Base-by-base conservation (phyloP, 2,888 invertebrate genomes). In the Chironomus riparius region DNA sequence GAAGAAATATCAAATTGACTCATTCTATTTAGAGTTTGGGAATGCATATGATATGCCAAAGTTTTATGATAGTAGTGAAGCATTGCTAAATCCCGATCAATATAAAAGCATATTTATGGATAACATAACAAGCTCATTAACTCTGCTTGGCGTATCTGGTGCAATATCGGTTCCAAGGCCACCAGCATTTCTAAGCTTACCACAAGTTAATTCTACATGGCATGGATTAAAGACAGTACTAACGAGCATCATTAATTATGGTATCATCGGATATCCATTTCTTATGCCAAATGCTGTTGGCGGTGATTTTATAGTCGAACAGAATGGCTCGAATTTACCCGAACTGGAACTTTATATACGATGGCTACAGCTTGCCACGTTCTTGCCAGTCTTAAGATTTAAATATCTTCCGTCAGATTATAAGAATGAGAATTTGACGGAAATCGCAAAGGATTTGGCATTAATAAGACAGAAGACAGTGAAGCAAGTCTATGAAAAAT, bases 221-320 rank as follows among this genome's bases (percentile, higher is more conserved):
- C 90, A 90, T 72, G 94, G 94, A 0, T 85, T 95, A 18, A 87
- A 89, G 77, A 88, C 90, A 7, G 90, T 97, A 0, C 92, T 98
- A 79, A 95, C 97, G 0, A 93, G 95, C 0, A 91, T 95, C 77
- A 83, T 96, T 22, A 92, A 92, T 0, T 92, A 97, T 79, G 96
- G 97, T 0, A 88, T 97, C 22, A 90, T 94, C 71, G 98, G 98
- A 0, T 97, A 93, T 83, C 96, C 96, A 0, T 97, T 97, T 80
- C 88, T 97, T 65, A 90, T 97, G 86, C 95, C 97, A 0, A 97
- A 97, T 0, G 92, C 96, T 4, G 94, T 98, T 0, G 98, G 98
- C 0, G 98, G 96, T 0, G 95, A 95, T 80, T 87, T 89, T 70
- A 86, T 90, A 78, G 88, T 89, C 2, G 87, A 87, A 1, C 85